phyloP scores from a whole-genome alignment of 1,140 invertebrate species.

The Drosophila pseudoananassae region DNA sequence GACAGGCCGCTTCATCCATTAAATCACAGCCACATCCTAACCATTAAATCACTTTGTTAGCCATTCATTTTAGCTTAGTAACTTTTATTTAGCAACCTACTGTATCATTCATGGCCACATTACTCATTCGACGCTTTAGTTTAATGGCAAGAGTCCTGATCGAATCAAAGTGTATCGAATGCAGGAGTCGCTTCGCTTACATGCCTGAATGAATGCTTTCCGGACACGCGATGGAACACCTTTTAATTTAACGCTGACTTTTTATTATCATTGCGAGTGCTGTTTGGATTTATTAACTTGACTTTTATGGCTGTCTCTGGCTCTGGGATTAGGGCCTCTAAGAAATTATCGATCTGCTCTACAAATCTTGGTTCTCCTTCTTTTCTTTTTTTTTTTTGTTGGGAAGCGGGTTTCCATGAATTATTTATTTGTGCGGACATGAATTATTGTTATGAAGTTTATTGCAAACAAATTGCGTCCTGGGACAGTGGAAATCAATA shows the following conservation, averaged over 20 bases:
- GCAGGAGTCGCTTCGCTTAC: slow-evolving; percentile 35
- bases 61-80: neutral
- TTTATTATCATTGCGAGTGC: slow-evolving; percentile 64
- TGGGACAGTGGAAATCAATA: slow-evolving; percentile 83
- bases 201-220: slow-evolving; percentile 50
- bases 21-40: neutral
- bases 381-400: neutral
- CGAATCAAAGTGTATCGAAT: neutral
- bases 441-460: slow-evolving; percentile 84
- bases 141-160: slow-evolving; percentile 1
- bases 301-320: slow-evolving; percentile 52
- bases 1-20: neutral
- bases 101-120: slow-evolving; percentile 45
- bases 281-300: slow-evolving; percentile 64
- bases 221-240: slow-evolving; percentile 56
- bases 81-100: slow-evolving; percentile 20
- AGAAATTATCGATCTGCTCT: slow-evolving; percentile 60
- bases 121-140: slow-evolving; percentile 6
- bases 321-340: neutral
- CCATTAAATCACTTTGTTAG: neutral
- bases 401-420: slow-evolving; percentile 61
- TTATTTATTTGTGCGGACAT: slow-evolving; percentile 83
- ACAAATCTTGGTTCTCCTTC: slow-evolving; percentile 31
- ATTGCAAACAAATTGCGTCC: slow-evolving; percentile 83
- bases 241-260: slow-evolving; percentile 76